Base-by-base conservation (phyloP, 2,888 invertebrate genomes). In the Sphinx pinastri region DNA sequence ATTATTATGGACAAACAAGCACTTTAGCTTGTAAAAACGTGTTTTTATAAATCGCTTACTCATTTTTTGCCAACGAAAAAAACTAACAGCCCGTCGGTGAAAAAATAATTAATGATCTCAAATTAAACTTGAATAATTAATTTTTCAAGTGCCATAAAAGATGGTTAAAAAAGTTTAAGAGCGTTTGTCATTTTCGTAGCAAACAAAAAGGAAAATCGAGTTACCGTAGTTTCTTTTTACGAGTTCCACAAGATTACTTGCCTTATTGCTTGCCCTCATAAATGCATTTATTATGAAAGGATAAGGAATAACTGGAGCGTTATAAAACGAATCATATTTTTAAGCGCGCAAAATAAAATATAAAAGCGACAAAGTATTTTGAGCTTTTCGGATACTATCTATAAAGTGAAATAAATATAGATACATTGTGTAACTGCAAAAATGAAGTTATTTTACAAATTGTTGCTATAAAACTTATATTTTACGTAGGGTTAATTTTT, bases 21-120 rank as follows among this genome's bases (percentile, higher is more conserved):
- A 25, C 25, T 25, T 1, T 25, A 25, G 1, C 25, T 25, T 25
- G 25, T n/a, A 25, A 25, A 25, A 25, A 25, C 25, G 2, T 25
- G 25, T 45, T 45, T 11, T 11, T 45, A 45, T 47, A 47, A 60
- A 8, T 11, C 49, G 49, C 49, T 19, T 49, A 63, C 19, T 49
- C 49, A 63, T 47, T 59, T 63, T 49, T 49, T 12, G 45, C 16
- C 19, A 12, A 4, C 16, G 14, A 49, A 63, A 63, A n/a, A 49
- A 7, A 16, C 19, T 19, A 16, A 19, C 12, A 25, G 19, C 19
- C 19, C 1, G 49, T 19, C 19, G 13, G 12, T 13, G 45, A 60
- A 19, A 60, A 63, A 63, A 19, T 63, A 16, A 60, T 60, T 60
- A 45, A 60, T 47, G 60, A 47, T n/a, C 49, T 49, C 49, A 63